Percentiles rank a stretch among this genome's conserved stretches.
phyloP scores from a whole-genome alignment of 2,888 invertebrate genomes.

The Anthophora plumipes region DNA sequence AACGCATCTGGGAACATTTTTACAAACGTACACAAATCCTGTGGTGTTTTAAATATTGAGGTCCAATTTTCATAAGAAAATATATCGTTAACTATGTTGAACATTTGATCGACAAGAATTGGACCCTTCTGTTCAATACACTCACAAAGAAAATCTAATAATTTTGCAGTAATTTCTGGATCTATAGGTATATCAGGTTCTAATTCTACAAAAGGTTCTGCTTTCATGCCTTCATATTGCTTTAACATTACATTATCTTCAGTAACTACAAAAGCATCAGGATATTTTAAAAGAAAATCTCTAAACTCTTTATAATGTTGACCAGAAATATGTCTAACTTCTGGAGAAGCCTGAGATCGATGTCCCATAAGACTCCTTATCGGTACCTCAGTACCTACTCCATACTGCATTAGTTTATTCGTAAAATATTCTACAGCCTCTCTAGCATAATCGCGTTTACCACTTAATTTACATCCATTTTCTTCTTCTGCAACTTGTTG shows the following conservation, averaged over 20 bases:
- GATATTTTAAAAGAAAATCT: conserved; percentile 94
- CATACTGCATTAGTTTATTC: conserved; percentile 97
- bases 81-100: conserved; percentile 91
- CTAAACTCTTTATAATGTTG: conserved; percentile 97
- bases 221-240: conserved; percentile 89
- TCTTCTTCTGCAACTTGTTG: conserved; percentile 88
- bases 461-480: conserved; percentile 85
- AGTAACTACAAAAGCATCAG: conserved; percentile 93
- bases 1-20: conserved; percentile 97
- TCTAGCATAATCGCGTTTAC: conserved; percentile 95
- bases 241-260: conserved; percentile 92
- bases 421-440: conserved; percentile 99
- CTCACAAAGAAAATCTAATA: conserved; percentile 93
- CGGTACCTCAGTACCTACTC: conserved; percentile 97
- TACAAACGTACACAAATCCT: conserved; percentile 95
- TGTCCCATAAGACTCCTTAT: conserved; percentile 98
- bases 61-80: conserved; percentile 92
- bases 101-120: conserved; percentile 94
- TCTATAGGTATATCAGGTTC: conserved; percentile 90
- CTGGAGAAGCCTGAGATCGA: conserved; percentile 97
- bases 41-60: conserved; percentile 95
- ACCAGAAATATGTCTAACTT: conserved; percentile 97
- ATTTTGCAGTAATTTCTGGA: conserved; percentile 92
- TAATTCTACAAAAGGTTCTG: conserved; percentile 88
- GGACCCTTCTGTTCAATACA: conserved; percentile 93